Evolutionary conservation across 2,888 invertebrate genomes (phyloP).

Genomic region (Amiota minor): DNA sequence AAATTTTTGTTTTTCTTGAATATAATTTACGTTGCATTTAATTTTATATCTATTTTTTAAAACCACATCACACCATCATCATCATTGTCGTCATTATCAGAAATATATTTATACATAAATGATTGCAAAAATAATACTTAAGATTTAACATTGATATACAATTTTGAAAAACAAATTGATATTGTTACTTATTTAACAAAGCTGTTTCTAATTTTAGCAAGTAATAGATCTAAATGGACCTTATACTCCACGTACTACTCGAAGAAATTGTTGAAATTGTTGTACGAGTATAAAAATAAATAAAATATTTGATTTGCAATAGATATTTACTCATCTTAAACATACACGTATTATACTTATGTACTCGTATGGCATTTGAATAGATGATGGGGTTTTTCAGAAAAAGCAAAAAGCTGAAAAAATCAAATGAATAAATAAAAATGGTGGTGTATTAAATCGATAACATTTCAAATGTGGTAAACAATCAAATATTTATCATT

Average conservation of each 20-base stretch:
- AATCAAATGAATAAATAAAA: too few species aligned
- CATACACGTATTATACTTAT: constrained; percentile 6
- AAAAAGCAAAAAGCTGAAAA: constrained; percentile 14
- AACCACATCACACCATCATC: neutral
- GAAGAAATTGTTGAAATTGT: too few species aligned
- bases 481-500: neutral
- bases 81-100: neutral
- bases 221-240: neutral
- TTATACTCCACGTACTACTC: too few species aligned
- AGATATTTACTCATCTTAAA: constrained; percentile 38
- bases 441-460: too few species aligned
- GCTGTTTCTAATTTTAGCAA: constrained; percentile 51
- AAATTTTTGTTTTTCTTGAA: neutral
- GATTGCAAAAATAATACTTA: constrained; percentile 41
- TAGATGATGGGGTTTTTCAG: constrained; percentile 44
- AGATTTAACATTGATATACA: constrained; percentile 57
- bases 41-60: constrained; percentile 15
- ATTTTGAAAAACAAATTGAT: constrained; percentile 7
- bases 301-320: constrained; percentile 21
- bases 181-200: constrained; percentile 47
- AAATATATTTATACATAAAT: neutral
- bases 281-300: constrained; percentile 3
- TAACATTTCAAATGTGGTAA: neutral
- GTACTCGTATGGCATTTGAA: too few species aligned
- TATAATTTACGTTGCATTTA: constrained; percentile 1